Evolutionary conservation across 2,888 invertebrate species (phyloP).

Genomic region (Drosophila fulvimacula): DNA sequence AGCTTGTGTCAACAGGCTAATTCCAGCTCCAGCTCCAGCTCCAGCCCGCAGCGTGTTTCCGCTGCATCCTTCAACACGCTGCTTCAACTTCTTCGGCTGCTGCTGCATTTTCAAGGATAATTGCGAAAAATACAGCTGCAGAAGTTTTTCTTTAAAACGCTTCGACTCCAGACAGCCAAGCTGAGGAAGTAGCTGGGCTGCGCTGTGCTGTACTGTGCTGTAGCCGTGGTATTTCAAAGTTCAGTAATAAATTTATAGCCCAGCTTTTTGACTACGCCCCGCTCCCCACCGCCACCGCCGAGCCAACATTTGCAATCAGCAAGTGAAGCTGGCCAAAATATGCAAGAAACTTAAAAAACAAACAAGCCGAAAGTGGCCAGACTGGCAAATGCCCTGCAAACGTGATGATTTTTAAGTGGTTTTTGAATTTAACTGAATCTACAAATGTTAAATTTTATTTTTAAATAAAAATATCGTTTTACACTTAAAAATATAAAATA

Average conservation of each 20-base stretch:
- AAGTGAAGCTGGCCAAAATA: conserved; percentile 46
- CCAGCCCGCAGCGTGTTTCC: conserved; percentile 43
- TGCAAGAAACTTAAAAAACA: conserved; percentile 47
- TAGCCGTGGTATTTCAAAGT: conserved; percentile 74
- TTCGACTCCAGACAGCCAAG: conserved; percentile 23
- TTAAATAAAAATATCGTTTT: neutral
- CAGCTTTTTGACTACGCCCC: conserved; percentile 43
- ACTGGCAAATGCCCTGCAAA: neutral
- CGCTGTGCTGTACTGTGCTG: conserved; percentile 29
- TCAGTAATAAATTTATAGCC: conserved; percentile 74
- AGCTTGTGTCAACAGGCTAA: conserved; percentile 15
- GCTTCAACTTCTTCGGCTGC: conserved; percentile 34
- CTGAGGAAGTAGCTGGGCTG: conserved; percentile 43
- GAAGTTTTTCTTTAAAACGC: conserved; percentile 62
- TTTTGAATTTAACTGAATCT: neutral
- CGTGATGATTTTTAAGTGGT: neutral
- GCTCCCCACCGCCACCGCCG: too few species aligned
- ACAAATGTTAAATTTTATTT: too few species aligned
- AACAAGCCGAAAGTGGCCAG: neutral
- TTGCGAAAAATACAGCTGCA: conserved; percentile 62
- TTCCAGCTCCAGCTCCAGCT: conserved; percentile 6
- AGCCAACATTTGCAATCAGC: neutral
- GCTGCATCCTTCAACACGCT: conserved; percentile 57
- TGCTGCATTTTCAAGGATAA: conserved; percentile 71
- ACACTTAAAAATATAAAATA: neutral